Evolutionary conservation across 30 jellyfish, hydroid and myxozoan genomes (phyloP).

Genomic region (Pelagia noctiluca): DNA sequence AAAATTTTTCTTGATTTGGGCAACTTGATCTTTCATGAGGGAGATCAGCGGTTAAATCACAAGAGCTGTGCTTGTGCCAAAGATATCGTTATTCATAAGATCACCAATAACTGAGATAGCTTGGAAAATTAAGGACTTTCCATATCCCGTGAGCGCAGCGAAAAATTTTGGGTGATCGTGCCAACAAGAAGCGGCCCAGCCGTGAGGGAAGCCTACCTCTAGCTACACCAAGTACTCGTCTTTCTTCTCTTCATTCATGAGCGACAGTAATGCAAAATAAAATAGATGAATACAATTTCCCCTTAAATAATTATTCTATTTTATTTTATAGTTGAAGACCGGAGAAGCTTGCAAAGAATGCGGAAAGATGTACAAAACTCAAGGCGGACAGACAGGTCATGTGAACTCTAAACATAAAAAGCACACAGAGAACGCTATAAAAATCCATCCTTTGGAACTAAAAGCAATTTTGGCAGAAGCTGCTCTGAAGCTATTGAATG

Average conservation of each 20-base stretch:
- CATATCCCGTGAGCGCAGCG: no score
- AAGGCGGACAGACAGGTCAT: background rate
- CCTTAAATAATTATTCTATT: background rate
- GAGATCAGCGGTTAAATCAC: no score
- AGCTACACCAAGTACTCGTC: no score
- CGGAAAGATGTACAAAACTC: conserved; percentile 5
- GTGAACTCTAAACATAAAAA: background rate
- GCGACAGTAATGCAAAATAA: background rate
- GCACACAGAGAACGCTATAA: background rate
- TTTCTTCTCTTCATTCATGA: conserved; percentile 2
- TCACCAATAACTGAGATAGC: no score
- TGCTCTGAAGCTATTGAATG: background rate
- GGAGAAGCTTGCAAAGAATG: conserved; percentile 6
- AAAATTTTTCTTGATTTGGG: no score
- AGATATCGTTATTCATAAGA: no score
- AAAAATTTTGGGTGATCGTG: conserved; percentile 3
- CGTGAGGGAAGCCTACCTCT: background rate
- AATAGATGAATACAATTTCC: conserved; percentile 1
- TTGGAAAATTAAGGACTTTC: no score
- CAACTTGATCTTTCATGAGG: no score
- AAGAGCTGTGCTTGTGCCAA: no score
- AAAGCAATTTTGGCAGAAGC: conserved; percentile 5
- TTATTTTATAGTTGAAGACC: conserved; percentile 1
- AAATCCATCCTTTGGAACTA: conserved; percentile 6
- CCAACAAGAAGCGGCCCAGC: background rate